Evolutionary conservation across 2,888 invertebrate genomes (phyloP).

Genomic region (Marasmarcha lunaedactyla): DNA sequence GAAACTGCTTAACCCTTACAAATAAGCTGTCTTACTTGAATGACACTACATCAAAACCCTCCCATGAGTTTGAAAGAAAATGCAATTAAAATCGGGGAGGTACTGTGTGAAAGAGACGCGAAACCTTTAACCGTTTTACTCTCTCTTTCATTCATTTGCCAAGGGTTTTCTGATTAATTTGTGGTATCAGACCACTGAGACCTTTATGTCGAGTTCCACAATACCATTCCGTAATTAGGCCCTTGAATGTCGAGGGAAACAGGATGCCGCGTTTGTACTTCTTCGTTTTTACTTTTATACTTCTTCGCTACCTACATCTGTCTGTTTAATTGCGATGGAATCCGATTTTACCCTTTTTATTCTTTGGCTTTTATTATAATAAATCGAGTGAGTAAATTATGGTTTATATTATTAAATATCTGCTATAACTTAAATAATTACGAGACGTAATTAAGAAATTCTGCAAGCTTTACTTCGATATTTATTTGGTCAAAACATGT

Average conservation of each 20-base stretch:
- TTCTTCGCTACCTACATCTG: constrained; percentile 18
- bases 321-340: constrained; percentile 5
- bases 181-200: constrained; percentile 21
- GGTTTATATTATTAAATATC: constrained; percentile 5
- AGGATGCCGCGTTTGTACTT: constrained; percentile 31
- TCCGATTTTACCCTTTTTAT: neutral
- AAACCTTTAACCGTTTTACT: neutral
- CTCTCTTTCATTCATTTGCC: neutral
- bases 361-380: constrained; percentile 2
- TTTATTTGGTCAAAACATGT: too few relatives aligned
- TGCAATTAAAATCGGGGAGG: neutral
- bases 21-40: constrained; percentile 46
- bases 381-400: neutral
- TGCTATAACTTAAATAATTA: too few relatives aligned
- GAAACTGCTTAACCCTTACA: constrained; percentile 35
- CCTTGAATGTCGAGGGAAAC: constrained; percentile 36
- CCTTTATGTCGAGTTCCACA: constrained; percentile 37
- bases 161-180: neutral
- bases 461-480: too few relatives aligned
- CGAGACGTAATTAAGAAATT: too few relatives aligned
- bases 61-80: neutral
- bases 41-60: constrained; percentile 41
- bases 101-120: neutral
- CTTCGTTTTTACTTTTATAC: constrained; percentile 36
- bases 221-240: constrained; percentile 51